Conservation (phyloP, 2,888 invertebrate genomes). For the Syrista parreyssii region DNA sequence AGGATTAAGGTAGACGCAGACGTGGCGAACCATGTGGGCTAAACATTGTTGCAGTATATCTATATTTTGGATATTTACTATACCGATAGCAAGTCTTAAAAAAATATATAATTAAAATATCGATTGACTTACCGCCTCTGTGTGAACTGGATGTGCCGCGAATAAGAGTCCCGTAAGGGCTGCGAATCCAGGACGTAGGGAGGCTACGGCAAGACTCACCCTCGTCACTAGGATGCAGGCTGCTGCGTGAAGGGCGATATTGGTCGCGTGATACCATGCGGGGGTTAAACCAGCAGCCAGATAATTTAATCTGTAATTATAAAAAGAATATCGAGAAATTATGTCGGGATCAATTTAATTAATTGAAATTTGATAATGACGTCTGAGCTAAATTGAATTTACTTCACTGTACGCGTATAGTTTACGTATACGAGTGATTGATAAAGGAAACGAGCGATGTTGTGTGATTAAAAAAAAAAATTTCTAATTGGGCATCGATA, state of each 20-base stretch:
- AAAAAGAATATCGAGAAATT: constrained; percentile 16
- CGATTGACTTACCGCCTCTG: constrained; percentile 82
- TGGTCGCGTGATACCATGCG: constrained; percentile 84
- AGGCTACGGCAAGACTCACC: constrained; percentile 76
- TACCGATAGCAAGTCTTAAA: no score
- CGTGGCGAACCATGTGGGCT: background rate
- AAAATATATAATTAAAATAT: background rate
- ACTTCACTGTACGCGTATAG: background rate
- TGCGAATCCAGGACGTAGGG: constrained; percentile 77
- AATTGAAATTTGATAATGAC: background rate
- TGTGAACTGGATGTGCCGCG: constrained; percentile 89
- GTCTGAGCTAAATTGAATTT: background rate
- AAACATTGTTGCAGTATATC: background rate
- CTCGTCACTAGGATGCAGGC: constrained; percentile 80
- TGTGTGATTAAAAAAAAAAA: background rate
- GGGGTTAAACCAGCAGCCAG: constrained; percentile 77
- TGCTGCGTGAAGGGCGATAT: constrained; percentile 80
- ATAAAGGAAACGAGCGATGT: background rate
- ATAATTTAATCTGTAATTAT: constrained; percentile 79
- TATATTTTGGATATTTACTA: no score
- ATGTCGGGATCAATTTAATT: background rate
- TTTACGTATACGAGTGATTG: background rate
- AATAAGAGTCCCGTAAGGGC: constrained; percentile 81
- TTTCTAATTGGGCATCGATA: background rate
- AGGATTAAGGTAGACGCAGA: background rate